Evolutionary conservation across 2,113 vertebrate genomes (phyloP).

Genomic region (Equus quagga): DNA sequence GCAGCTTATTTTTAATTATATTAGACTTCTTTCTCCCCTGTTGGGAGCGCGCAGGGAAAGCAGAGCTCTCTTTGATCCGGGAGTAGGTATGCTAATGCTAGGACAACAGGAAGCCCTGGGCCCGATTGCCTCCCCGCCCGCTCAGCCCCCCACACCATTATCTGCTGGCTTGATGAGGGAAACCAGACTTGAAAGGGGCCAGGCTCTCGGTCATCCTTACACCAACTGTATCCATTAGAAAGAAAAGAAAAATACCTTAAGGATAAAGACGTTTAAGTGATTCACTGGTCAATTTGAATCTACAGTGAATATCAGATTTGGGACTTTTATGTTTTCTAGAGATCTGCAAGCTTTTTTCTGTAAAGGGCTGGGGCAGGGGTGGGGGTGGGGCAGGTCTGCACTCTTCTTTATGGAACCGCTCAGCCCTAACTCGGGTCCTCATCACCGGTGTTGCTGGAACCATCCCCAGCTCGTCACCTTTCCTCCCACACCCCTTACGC

Average conservation of each 20-base stretch:
- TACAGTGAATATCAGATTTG: not conserved
- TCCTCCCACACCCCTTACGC: fast-evolving
- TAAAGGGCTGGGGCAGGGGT: fast-evolving
- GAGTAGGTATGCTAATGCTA: not conserved
- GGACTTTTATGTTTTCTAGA: fast-evolving
- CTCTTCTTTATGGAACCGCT: not conserved
- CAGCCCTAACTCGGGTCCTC: fast-evolving
- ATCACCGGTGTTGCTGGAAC: fast-evolving
- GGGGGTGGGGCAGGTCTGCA: not conserved
- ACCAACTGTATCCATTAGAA: not conserved
- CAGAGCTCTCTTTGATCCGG: not conserved
- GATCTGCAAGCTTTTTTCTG: not conserved
- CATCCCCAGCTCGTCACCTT: fast-evolving
- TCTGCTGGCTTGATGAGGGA: not conserved
- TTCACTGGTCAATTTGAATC: not conserved
- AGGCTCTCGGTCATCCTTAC: not conserved
- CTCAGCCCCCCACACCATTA: not conserved
- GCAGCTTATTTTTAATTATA: not conserved
- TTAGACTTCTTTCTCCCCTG: not conserved
- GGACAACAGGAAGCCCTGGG: not conserved
- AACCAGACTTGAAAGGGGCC: not conserved
- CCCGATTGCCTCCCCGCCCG: fast-evolving
- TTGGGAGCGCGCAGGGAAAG: not conserved
- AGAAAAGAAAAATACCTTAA: not conserved
- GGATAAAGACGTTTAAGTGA: not conserved